Conservation (phyloP, 1,140 invertebrate genomes). For the Drosophila bipectinata region DNA sequence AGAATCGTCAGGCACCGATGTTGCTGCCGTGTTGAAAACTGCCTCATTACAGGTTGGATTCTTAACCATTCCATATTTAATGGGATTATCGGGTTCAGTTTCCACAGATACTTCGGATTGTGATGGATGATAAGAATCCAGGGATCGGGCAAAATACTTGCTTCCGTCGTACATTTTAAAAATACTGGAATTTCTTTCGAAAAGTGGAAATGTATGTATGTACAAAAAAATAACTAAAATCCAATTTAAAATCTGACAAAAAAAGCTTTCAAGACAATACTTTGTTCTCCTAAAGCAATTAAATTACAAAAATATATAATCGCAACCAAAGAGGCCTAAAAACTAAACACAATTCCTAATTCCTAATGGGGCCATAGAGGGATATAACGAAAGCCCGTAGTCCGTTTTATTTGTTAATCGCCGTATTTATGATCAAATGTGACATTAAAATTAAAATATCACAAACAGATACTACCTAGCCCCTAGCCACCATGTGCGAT, state of each 20-base stretch:
- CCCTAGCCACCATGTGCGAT: slow-evolving; percentile 24
- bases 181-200: neutral
- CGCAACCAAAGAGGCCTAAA: slow-evolving; percentile 2
- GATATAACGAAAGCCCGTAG: slow-evolving; percentile 21
- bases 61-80: slow-evolving; percentile 22
- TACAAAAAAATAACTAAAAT: neutral
- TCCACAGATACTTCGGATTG: neutral
- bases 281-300: slow-evolving; percentile 23
- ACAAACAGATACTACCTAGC: slow-evolving; percentile 56
- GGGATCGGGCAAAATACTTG: slow-evolving; percentile 25
- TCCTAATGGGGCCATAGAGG: neutral
- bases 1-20: neutral
- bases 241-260: neutral
- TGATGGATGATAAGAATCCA: slow-evolving; percentile 13
- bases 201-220: too few relatives aligned
- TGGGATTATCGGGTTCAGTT: neutral
- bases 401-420: slow-evolving; percentile 69
- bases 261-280: neutral
- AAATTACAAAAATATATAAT: slow-evolving; percentile 45
- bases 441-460: slow-evolving; percentile 80
- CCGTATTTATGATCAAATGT: slow-evolving; percentile 79
- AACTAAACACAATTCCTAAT: slow-evolving; percentile 6
- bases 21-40: neutral
- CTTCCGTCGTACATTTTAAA: slow-evolving; percentile 14
- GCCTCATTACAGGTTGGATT: neutral